Percentiles rank a stretch among this genome's conserved stretches.
phyloP scores from a whole-genome alignment of 1,140 invertebrate genomes.

The Drosophila albomicans region DNA sequence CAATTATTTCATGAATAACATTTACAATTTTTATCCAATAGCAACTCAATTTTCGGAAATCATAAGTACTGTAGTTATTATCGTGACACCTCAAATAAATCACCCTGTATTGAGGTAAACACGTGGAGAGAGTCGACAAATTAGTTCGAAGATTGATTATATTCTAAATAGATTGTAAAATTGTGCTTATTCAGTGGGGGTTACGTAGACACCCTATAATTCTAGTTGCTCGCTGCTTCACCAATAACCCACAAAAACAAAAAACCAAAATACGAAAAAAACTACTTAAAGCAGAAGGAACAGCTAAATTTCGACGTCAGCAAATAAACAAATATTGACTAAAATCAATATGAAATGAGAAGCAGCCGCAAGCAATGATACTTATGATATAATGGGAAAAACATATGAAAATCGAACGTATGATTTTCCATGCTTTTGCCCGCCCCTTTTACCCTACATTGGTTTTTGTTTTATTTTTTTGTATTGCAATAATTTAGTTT shows the following conservation, averaged over 20 bases:
- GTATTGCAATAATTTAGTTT: constrained; percentile 44
- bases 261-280: constrained; percentile 2
- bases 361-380: constrained; percentile 44
- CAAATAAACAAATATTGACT: constrained; percentile 82
- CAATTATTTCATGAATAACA: too few species aligned
- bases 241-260: background rate
- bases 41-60: too few species aligned
- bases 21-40: too few species aligned
- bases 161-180: constrained; percentile 8
- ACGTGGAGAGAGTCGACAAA: constrained; percentile 9
- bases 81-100: background rate
- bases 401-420: constrained; percentile 31
- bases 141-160: constrained; percentile 6
- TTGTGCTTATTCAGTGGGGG: background rate
- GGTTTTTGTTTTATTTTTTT: constrained; percentile 18
- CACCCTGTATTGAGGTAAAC: constrained; percentile 28
- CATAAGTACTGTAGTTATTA: too few species aligned
- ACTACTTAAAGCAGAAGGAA: constrained; percentile 14
- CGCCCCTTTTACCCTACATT: background rate
- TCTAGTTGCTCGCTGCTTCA: background rate
- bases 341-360: constrained; percentile 69
- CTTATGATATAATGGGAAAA: constrained; percentile 52
- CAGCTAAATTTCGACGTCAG: constrained; percentile 62
- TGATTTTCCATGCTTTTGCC: constrained; percentile 39
- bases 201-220: constrained; percentile 13